phyloP scores from a whole-genome alignment of 2,888 invertebrate genomes.

The Hedya salicella region DNA sequence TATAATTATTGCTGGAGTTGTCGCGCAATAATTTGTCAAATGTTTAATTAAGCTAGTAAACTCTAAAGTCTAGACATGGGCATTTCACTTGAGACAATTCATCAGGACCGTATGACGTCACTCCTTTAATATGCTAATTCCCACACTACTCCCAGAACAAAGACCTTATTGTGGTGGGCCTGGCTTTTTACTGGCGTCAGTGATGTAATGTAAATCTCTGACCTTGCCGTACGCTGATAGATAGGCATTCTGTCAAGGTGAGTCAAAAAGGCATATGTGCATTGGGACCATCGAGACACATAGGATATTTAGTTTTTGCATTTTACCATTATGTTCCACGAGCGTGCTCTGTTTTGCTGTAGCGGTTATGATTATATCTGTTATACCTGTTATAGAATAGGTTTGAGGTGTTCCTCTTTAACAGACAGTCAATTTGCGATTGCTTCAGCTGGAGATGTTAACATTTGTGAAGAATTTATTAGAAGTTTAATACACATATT shows the following conservation, averaged over 20 bases:
- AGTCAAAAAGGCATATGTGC: conserved; percentile 8
- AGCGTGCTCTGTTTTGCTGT: conserved; percentile 3
- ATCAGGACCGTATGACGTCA: conserved; percentile 51
- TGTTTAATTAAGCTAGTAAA: neutral
- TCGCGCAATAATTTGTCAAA: neutral
- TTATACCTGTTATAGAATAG: neutral
- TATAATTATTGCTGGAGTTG: no score
- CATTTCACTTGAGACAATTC: conserved; percentile 10
- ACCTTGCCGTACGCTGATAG: conserved; percentile 39
- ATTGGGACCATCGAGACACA: neutral
- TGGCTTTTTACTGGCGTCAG: conserved; percentile 35
- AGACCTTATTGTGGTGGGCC: conserved; percentile 51
- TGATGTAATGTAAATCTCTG: conserved; percentile 41
- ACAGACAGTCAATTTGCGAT: neutral
- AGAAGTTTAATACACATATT: no score
- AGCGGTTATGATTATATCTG: no score
- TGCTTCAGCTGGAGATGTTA: neutral
- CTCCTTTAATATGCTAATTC: conserved; percentile 69
- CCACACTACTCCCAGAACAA: conserved; percentile 61
- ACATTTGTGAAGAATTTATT: no score
- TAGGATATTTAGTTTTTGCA: conserved; percentile 1
- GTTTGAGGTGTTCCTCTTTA: neutral
- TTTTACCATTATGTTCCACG: neutral
- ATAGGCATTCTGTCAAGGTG: conserved; percentile 28
- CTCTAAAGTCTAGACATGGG: neutral